These are phyloP conservation scores for Antennarius maculatus DNA, from an alignment of 2,797 vertebrate species.

Conservation along the genomic window DNA sequence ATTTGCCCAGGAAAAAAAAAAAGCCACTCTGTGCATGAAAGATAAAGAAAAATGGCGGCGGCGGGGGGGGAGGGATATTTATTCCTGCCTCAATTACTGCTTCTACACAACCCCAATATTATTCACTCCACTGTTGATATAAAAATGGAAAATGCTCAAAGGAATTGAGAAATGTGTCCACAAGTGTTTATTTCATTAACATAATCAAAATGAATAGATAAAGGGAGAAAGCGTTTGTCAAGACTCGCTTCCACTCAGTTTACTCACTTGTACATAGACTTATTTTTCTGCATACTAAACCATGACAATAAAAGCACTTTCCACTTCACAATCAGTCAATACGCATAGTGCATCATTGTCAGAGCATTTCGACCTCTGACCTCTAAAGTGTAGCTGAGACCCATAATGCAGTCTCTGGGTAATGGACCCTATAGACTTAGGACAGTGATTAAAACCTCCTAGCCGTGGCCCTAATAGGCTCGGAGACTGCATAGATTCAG, in stretches of 20 bases:
- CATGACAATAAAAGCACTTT: constrained; percentile 42
- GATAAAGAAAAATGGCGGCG: constrained; percentile 65
- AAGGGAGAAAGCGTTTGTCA: constrained; percentile 12
- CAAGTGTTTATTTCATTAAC: constrained; percentile 32
- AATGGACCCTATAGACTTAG: constrained; percentile 63
- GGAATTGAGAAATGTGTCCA: constrained; percentile 36
- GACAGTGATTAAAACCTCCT: constrained; percentile 65
- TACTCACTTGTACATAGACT: constrained; percentile 9
- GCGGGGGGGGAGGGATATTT: constrained; percentile 32
- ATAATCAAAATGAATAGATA: constrained; percentile 23
- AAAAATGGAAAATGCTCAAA: constrained; percentile 24
- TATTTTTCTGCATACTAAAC: constrained; percentile 14
- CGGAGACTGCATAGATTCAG: constrained; percentile 58
- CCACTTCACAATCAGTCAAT: constrained; percentile 42
- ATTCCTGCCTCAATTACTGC: constrained; percentile 61
- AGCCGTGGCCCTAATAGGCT: constrained; percentile 55
- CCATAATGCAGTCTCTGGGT: constrained; percentile 59
- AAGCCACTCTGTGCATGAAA: constrained; percentile 60
- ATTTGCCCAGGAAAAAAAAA: constrained; percentile 49
- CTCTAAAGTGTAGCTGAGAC: constrained; percentile 44
- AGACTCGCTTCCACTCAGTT: constrained; percentile 7
- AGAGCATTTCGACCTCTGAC: constrained; percentile 61
- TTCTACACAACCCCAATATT: constrained; percentile 36
- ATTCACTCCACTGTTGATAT: constrained; percentile 47
- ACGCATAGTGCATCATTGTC: constrained; percentile 41